Base-by-base conservation (phyloP, 2,888 invertebrate genomes). In the Desoria tigrina region DNA sequence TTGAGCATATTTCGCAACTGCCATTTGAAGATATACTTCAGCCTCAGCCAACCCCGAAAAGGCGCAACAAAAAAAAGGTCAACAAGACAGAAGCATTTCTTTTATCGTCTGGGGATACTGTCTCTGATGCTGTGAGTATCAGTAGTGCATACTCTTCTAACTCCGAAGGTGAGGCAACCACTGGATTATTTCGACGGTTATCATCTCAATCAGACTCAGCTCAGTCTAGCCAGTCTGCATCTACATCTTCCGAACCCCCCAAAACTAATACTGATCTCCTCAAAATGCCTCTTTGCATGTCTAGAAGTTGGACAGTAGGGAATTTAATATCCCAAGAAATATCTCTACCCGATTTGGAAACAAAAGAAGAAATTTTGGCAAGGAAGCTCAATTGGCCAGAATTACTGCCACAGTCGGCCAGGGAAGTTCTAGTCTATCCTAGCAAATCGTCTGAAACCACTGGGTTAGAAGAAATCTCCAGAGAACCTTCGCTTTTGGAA, bases 331-430 rank as follows among this genome's bases (percentile, higher is more conserved):
- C 24, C 6, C 7, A 57, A 57, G n/a, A n/a, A 54, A 18, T 54
- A 4, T 54, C 32, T 32, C 16, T 24, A 18, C 28, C 6, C 73
- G 87, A 90, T 72, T 87, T 90, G 45, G 87, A 87, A 78, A 84
- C 86, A 71, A 90, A 90, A 78, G 90, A 90, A 76, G 88, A 87
- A 78, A 84, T 87, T 23, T 79, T 89, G 16, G 88, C 88, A 0
- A 86, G 86, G 77, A 83, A 88, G 78, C 80, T 89, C 32, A 85
- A 86, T 78, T 82, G 74, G 71, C 73, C 68, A 2, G 71, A 71
- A 61, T 24, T 71, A 1, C 45, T 71, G 14, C 71, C 71, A 16
- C 53, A 45, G 2, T 66, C 65, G n/a, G 58, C 61, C 4, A 11
- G 51, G n/a, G 58, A 61, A 18, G 50, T 2, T 9, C 23, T 61